Evolutionary conservation across 2,888 invertebrate genomes (phyloP).

Genomic region (Amphipyra tragopoginis): DNA sequence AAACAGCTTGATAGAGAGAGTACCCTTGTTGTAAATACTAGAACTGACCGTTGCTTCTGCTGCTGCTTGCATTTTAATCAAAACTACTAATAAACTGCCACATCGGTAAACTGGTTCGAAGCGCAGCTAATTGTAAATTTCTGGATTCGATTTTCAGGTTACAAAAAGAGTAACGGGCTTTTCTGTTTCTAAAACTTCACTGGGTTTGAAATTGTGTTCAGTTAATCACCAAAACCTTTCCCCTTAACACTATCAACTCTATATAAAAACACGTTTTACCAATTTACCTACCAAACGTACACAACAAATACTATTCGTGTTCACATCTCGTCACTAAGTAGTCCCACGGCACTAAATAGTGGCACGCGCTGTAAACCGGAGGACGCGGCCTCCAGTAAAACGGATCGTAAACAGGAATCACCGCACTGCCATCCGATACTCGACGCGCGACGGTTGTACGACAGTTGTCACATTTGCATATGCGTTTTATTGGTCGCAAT

Average conservation of each 20-base stretch:
- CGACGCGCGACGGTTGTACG: conserved; percentile 4
- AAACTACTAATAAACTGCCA: neutral
- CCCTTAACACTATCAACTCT: too few species aligned
- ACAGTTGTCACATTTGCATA: conserved; percentile 33
- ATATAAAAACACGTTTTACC: neutral
- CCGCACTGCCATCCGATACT: conserved; percentile 26
- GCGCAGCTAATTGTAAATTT: too few species aligned
- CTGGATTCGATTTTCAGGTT: too few species aligned
- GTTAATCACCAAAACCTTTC: too few species aligned
- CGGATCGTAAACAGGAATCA: conserved; percentile 50
- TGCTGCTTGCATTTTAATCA: conserved; percentile 8
- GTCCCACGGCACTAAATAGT: conserved; percentile 32
- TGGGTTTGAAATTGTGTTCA: too few species aligned
- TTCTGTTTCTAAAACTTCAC: too few species aligned
- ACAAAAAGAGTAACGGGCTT: too few species aligned
- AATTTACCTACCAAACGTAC: conserved; percentile 1
- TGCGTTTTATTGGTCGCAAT: conserved; percentile 30
- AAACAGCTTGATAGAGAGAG: conserved; percentile 19
- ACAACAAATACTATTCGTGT: conserved; percentile 18
- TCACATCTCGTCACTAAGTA: conserved; percentile 31
- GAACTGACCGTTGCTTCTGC: conserved; percentile 5
- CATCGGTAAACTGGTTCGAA: neutral
- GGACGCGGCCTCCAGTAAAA: conserved; percentile 35
- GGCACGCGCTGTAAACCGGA: conserved; percentile 38
- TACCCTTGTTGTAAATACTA: conserved; percentile 2